Base-by-base conservation (phyloP, 2,797 vertebrate species). In the Ispidina lecontei region DNA sequence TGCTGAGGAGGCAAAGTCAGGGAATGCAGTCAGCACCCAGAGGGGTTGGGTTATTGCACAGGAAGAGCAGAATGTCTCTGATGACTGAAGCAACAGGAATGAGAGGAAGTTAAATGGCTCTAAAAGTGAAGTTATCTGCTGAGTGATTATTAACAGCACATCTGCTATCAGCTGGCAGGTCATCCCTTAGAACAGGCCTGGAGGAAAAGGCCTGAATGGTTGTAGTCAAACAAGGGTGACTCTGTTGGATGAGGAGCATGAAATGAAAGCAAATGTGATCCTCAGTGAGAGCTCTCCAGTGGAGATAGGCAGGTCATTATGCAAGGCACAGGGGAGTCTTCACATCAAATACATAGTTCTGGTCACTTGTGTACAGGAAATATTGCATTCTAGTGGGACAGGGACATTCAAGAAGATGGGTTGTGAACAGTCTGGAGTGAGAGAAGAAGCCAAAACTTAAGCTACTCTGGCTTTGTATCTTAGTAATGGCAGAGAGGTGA, bases 31-130 rank as follows among this genome's bases (percentile, higher is more conserved):
- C 84, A 59, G 88, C 77, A 20, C 23, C 0, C 2, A 82, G 54
- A 4, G 5, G 56, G 39, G 4, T 9, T 94, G 69, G 46, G 60
- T 90, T 95, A 35, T 80, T 93, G 71, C 54, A 44, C 72, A 80
- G 93, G 92, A 93, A 91, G 87, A 85, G 56, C 52, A 62, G 64
- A 79, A 85, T 91, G 65, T 46, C 78, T 58, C 31, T 59, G 72
- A 77, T 94, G 91, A 87, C 72, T 92, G 93, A 92, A 93, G 91
- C 78, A 77, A 31, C 87, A 85, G 69, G 69, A 92, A 62, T 89
- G 71, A 55, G 69, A 63, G 74, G 89, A 94, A 93, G 93, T 74
- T 71, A 84, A 94, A 59, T 88, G 68, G 54, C 69, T 83, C 58
- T 58, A 58, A 77, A 91, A 87, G 75, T 0, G 0, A 58, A 91